Percentiles rank a stretch among this genome's conserved stretches.
These are phyloP conservation scores for Coptotermes formosanus DNA, from an alignment of 1,140 invertebrate species.

Conservation along the genomic window DNA sequence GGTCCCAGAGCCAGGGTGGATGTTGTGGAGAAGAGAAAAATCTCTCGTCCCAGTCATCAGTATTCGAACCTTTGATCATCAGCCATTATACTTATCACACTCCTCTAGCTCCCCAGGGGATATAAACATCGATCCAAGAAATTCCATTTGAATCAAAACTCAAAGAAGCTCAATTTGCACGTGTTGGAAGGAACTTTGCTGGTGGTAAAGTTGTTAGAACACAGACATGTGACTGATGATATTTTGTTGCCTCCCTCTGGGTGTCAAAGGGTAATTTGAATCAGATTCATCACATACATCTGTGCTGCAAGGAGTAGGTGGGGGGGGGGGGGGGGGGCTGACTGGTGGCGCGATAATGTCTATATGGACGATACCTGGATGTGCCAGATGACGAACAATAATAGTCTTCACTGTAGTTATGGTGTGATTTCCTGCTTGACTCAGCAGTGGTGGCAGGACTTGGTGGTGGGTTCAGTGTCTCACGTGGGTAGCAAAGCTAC, in stretches of 20 bases:
- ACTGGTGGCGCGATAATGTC: slow-evolving; percentile 75
- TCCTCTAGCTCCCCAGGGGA: no score
- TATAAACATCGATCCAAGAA: no score
- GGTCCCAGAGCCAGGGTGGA: no score
- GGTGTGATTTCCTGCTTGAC: slow-evolving; percentile 54
- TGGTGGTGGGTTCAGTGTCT: slow-evolving; percentile 85
- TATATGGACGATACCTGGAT: slow-evolving; percentile 63
- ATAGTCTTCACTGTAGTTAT: slow-evolving; percentile 44
- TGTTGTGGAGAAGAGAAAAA: no score
- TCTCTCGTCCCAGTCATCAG: no score
- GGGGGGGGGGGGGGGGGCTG: slow-evolving; percentile 87
- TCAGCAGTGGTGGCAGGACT: slow-evolving; percentile 76
- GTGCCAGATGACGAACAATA: slow-evolving; percentile 40
- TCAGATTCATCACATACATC: slow-evolving; percentile 90
- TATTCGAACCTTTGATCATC: no score
- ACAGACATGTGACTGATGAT: no score
- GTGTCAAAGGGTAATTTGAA: slow-evolving; percentile 58
- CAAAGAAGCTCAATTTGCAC: no score
- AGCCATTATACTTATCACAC: no score
- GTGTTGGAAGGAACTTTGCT: no score
- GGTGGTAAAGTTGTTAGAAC: no score
- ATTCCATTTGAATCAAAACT: no score
- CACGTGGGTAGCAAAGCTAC: slow-evolving; percentile 65
- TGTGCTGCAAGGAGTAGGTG: slow-evolving; percentile 92
- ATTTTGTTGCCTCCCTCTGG: slow-evolving; percentile 33